These are phyloP conservation scores for Parauchenoglanis ngamensis DNA, from an alignment of 2,797 vertebrate species.

Conservation along the genomic window DNA sequence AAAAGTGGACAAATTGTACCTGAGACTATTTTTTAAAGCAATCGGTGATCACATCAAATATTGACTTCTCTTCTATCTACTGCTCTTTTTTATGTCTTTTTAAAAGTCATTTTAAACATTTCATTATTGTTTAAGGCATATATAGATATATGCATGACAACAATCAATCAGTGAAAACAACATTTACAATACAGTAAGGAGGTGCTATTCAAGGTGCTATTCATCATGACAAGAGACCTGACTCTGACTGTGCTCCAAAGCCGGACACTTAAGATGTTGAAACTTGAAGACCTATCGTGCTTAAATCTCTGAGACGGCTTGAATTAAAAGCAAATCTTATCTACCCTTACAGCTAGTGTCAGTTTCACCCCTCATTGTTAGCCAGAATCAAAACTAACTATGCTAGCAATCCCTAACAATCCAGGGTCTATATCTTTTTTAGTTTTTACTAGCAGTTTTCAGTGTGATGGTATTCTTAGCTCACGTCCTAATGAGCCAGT, in stretches of 20 bases:
- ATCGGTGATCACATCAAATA: too few relatives aligned
- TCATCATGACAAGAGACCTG: background rate
- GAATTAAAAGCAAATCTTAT: background rate
- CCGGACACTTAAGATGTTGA: background rate
- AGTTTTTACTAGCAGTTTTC: too few relatives aligned
- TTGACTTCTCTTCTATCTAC: too few relatives aligned
- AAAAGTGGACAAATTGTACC: too few relatives aligned
- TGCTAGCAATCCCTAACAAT: background rate
- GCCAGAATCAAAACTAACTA: background rate
- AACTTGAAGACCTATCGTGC: background rate
- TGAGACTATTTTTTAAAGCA: too few relatives aligned
- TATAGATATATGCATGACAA: too few relatives aligned
- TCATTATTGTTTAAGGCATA: too few relatives aligned
- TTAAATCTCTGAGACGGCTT: background rate
- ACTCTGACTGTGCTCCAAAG: background rate
- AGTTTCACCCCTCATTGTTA: background rate
- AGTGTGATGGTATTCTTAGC: too few relatives aligned
- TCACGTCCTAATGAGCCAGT: too few relatives aligned
- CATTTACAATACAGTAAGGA: background rate
- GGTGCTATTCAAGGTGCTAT: background rate
- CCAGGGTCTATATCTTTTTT: background rate
- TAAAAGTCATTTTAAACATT: too few relatives aligned
- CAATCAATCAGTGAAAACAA: too few relatives aligned
- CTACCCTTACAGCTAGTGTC: background rate
- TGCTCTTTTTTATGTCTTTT: too few relatives aligned